Percentiles rank a stretch among this genome's conserved stretches.
Evolutionary conservation across 2,888 invertebrate genomes (phyloP).

Genomic region (Cerceris rybyensis): DNA sequence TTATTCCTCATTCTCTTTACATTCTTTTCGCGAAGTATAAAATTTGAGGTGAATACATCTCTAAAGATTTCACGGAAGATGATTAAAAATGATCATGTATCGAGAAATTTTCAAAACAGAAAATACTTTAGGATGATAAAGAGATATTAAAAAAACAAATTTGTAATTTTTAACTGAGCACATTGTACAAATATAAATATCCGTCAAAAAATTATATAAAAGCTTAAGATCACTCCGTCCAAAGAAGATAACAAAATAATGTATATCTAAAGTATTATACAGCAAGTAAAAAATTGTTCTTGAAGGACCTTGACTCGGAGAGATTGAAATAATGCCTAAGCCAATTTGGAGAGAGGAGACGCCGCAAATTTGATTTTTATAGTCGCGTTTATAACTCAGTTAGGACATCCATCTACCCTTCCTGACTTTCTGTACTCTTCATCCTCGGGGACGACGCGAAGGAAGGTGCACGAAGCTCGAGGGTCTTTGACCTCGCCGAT

Average conservation of each 20-base stretch:
- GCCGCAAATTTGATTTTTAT: conserved; percentile 73
- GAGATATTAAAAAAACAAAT: no score
- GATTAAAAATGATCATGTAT: no score
- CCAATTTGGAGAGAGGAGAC: conserved; percentile 55
- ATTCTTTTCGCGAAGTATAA: no score
- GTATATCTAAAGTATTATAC: background rate
- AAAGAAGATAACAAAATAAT: background rate
- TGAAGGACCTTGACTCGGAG: conserved; percentile 35
- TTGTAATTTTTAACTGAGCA: no score
- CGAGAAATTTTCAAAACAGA: background rate
- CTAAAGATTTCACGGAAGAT: no score
- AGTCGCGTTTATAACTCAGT: conserved; percentile 72
- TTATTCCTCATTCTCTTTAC: no score
- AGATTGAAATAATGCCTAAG: conserved; percentile 70
- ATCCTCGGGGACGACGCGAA: conserved; percentile 50
- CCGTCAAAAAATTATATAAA: no score
- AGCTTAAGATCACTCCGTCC: no score
- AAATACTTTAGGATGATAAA: no score
- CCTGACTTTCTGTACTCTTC: conserved; percentile 49
- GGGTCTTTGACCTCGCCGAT: conserved; percentile 38
- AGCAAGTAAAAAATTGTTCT: conserved; percentile 24
- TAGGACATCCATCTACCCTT: conserved; percentile 63
- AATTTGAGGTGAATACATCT: no score
- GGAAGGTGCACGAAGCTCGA: conserved; percentile 35
- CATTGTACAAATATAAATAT: no score